phyloP scores from a whole-genome alignment of 2,113 vertebrate species.

The Acrocephalus arundinaceus region DNA sequence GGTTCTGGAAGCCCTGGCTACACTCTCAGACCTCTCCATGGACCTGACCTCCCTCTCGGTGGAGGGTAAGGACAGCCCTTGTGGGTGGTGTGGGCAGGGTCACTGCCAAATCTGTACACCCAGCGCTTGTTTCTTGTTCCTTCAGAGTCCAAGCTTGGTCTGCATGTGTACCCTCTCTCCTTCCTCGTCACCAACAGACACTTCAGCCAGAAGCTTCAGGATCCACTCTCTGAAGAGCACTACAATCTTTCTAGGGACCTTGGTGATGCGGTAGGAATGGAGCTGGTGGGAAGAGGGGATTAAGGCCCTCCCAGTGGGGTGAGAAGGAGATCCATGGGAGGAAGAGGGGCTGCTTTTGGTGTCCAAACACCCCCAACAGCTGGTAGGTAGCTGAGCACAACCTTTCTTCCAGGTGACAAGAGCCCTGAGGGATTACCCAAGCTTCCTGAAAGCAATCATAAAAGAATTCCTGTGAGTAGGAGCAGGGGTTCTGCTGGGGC shows the following conservation, averaged over 20 bases:
- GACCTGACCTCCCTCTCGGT: constrained; percentile 3
- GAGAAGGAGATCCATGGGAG: neutral
- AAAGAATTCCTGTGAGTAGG: constrained; percentile 38
- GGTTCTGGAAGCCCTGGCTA: neutral
- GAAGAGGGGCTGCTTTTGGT: neutral
- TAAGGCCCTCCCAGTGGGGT: accelerated
- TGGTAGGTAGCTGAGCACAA: neutral
- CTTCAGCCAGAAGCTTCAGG: neutral
- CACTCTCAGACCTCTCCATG: neutral
- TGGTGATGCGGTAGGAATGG: neutral
- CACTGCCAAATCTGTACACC: accelerated
- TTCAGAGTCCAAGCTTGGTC: neutral
- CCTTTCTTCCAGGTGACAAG: neutral
- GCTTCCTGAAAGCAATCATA: constrained; percentile 22
- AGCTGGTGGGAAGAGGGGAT: neutral
- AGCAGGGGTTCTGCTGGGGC: neutral
- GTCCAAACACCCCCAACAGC: neutral
- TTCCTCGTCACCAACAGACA: constrained; percentile 23
- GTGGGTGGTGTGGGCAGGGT: neutral
- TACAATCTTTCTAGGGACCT: constrained; percentile 10
- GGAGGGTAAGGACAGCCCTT: constrained; percentile 13
- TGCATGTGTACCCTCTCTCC: constrained; percentile 9
- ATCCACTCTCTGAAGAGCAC: neutral
- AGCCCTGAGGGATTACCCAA: neutral
- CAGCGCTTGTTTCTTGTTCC: accelerated